Percentiles rank a stretch among this genome's conserved stretches.
These are phyloP conservation scores for Hippolais icterina DNA, from an alignment of 2,113 vertebrate genomes.

Conservation along the genomic window DNA sequence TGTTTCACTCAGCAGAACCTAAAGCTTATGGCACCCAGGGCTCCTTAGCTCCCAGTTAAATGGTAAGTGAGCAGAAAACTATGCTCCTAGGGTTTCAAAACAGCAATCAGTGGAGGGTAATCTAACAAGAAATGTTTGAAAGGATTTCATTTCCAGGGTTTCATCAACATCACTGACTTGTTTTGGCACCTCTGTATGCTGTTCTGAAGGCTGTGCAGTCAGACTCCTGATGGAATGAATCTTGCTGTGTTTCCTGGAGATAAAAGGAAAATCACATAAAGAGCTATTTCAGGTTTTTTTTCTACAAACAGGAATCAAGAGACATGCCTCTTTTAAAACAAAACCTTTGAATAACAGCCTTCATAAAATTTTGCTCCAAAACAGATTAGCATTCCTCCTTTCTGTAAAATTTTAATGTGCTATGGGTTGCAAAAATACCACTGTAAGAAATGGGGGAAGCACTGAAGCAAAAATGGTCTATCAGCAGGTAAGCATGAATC, in stretches of 20 bases:
- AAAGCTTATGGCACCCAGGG: not conserved
- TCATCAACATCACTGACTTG: slow-evolving; percentile 82
- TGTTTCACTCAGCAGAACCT: not conserved
- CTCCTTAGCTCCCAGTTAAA: not conserved
- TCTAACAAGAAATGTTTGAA: not conserved
- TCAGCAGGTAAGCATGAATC: not conserved
- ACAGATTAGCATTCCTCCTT: not conserved
- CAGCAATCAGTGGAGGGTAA: not conserved
- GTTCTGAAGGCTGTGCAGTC: slow-evolving; percentile 81
- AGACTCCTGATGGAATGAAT: slow-evolving; percentile 86
- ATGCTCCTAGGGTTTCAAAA: not conserved
- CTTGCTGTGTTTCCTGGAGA: slow-evolving; percentile 94
- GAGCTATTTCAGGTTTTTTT: not conserved
- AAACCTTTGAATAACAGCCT: not conserved
- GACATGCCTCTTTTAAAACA: not conserved
- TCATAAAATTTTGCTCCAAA: not conserved
- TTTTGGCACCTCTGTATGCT: slow-evolving; percentile 88
- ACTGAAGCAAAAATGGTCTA: not conserved
- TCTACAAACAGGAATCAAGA: not conserved
- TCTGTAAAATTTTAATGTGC: not conserved
- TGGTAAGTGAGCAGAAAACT: not conserved
- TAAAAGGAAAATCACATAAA: slow-evolving; percentile 56
- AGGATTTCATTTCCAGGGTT: not conserved
- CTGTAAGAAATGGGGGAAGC: not conserved
- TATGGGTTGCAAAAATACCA: not conserved